A percentile compares a stretch with the other conserved stretches of the same genome.
Conservation (phyloP, 2,888 invertebrate genomes). For the Pycnomerus fuliginosus region DNA sequence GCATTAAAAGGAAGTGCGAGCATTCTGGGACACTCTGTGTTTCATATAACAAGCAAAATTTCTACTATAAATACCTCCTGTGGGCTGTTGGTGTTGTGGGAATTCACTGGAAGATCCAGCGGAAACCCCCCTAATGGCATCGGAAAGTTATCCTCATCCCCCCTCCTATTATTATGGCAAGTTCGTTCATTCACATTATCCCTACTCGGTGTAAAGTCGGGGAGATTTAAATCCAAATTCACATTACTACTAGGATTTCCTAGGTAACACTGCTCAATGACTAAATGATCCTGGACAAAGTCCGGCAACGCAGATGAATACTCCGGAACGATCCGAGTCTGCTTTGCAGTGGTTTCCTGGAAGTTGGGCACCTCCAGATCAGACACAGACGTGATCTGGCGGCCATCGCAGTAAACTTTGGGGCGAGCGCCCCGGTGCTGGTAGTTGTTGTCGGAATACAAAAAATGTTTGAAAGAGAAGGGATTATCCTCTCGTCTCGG, state of each 20-base stretch:
- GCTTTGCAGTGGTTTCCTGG: conserved; percentile 43
- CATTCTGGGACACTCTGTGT: no score
- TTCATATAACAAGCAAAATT: no score
- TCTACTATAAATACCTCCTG: no score
- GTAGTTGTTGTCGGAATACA: conserved; percentile 68
- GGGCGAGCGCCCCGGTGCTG: conserved; percentile 75
- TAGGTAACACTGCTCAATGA: conserved; percentile 75
- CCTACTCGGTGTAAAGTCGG: conserved; percentile 64
- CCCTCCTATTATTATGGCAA: conserved; percentile 31
- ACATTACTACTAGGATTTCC: conserved; percentile 54
- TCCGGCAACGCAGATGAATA: conserved; percentile 74
- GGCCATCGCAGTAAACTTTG: conserved; percentile 61
- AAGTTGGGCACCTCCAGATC: conserved; percentile 56
- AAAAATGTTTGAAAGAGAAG: conserved; percentile 83
- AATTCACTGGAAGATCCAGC: conserved; percentile 46
- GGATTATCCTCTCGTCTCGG: conserved; percentile 66
- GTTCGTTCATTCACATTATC: conserved; percentile 24
- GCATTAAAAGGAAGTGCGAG: no score
- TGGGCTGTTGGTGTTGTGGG: no score
- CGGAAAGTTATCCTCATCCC: conserved; percentile 28
- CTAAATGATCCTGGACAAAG: conserved; percentile 86
- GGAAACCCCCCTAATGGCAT: no score
- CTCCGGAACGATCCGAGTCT: conserved; percentile 55
- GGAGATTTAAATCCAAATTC: conserved; percentile 64
- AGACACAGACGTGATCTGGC: conserved; percentile 44